Evolutionary conservation across 2,888 invertebrate species (phyloP).

Genomic region (Drosophila meridiana): DNA sequence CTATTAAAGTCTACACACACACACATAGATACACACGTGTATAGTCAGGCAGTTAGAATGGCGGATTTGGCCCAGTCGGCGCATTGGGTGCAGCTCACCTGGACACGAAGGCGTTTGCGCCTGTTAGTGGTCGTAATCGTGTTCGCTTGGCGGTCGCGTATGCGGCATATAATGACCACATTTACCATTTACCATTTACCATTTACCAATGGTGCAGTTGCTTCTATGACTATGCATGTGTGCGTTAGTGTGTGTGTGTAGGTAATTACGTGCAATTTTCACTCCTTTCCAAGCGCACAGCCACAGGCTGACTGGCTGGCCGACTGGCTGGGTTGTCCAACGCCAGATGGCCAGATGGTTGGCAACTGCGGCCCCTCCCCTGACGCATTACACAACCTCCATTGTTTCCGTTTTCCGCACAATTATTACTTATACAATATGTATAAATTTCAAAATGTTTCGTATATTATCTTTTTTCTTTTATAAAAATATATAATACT

Average conservation of each 20-base stretch:
- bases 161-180: slow-evolving; percentile 72
- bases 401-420: slow-evolving; percentile 82
- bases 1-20: slow-evolving; percentile 42
- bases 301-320: slow-evolving; percentile 57
- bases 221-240: slow-evolving; percentile 16
- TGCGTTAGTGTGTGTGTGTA: slow-evolving; percentile 24
- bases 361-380: slow-evolving; percentile 49
- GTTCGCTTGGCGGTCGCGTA: slow-evolving; percentile 56
- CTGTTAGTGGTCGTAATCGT: slow-evolving; percentile 59
- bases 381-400: slow-evolving; percentile 80
- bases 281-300: slow-evolving; percentile 72
- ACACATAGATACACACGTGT: slow-evolving; percentile 11
- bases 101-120: slow-evolving; percentile 62
- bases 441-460: slow-evolving; percentile 70
- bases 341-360: slow-evolving; percentile 65
- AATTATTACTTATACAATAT: slow-evolving; percentile 82
- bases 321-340: slow-evolving; percentile 47
- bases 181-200: slow-evolving; percentile 68
- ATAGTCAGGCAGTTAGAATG: slow-evolving; percentile 37
- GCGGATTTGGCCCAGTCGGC: slow-evolving; percentile 52
- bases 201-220: slow-evolving; percentile 55
- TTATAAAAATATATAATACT: slow-evolving; percentile 39
- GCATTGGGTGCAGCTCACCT: slow-evolving; percentile 61
- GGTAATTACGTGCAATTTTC: slow-evolving; percentile 80
- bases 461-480: slow-evolving; percentile 8